Evolutionary conservation across 2,797 vertebrate species (phyloP), one percentile per base, ranked within the genome.

Genomic region (Anableps anableps): DNA sequence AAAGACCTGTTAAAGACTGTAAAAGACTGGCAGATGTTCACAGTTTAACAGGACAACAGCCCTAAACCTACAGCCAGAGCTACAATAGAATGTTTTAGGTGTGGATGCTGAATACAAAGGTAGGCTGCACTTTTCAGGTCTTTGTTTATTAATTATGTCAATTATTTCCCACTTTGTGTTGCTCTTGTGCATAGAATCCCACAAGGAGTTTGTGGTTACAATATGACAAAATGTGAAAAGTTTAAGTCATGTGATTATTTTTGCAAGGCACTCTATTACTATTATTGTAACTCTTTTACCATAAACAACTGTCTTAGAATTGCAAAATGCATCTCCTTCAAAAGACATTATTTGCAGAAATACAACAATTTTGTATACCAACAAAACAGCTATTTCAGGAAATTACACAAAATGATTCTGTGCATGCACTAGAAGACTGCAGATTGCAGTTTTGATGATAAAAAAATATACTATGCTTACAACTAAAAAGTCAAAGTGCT

Each of bases 251-350:
- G 26, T 11, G 26, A 58, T n/a, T 29, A 58, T 5, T 31, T 60
- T 60, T 31, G 13, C 55, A n/a, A 60, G 1, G 14, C 5, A 60
- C 5, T 5, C 55, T 60, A 31, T 60, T 16, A 77, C 77, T 21
- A 36, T 41, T 9, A 60, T 47, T 78, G 75, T 66, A 81, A 74
- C 51, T 45, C 82, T 55, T 55, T 81, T 76, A 79, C 48, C 60
- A 47, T 41, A 72, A 10, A 6, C 55, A 86, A 75, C 47, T 73
- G n/a, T 71, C 51, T 77, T 36, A 50, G 74, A 83, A 64, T 79
- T 58, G 78, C 29, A 75, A 14, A 50, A n/a, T 11, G 17, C 11
- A 1, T 0, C 51, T 47, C 79, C 70, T 53, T 75, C 47, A 41
- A 51, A 66, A 80, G 76, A 26, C 31, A 13, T 72, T 0, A 64